These are phyloP conservation scores for Dasyurus viverrinus DNA, from an alignment of 2,113 vertebrate species.

Conservation along the genomic window DNA sequence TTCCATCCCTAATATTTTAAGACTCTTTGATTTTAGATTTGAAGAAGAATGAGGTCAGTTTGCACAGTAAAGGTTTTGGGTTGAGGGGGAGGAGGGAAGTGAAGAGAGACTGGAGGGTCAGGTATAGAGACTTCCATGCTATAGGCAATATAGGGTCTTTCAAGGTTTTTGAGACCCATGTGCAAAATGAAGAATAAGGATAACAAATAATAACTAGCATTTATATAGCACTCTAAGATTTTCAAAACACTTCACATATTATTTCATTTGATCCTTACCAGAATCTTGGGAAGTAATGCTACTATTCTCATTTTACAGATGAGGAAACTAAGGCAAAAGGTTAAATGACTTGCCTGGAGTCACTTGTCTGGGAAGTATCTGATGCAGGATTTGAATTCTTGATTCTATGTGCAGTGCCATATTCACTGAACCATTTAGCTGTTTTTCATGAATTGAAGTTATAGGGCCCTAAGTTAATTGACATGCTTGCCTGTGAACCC, in stretches of 20 bases:
- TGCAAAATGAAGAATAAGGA: neutral
- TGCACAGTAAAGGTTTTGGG: neutral
- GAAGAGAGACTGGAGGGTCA: neutral
- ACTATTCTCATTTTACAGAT: neutral
- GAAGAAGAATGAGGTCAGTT: neutral
- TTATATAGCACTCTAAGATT: rapidly evolving
- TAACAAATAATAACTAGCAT: rapidly evolving
- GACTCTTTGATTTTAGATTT: neutral
- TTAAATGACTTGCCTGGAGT: rapidly evolving
- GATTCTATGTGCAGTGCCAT: rapidly evolving
- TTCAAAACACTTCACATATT: rapidly evolving
- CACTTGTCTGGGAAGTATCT: rapidly evolving
- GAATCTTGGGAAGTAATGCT: neutral
- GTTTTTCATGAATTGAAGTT: neutral
- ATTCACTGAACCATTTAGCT: neutral
- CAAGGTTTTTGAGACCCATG: neutral
- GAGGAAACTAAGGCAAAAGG: neutral
- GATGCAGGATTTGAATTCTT: rapidly evolving
- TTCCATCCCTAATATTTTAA: neutral
- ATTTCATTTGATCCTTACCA: rapidly evolving
- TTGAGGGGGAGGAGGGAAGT: neutral
- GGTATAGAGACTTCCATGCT: neutral
- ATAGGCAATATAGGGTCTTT: neutral
- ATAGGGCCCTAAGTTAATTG: neutral
- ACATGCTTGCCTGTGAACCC: neutral